A percentile compares a stretch with the other conserved stretches of the same genome.
Evolutionary conservation across 2,888 invertebrate species (phyloP).

Genomic region (Phortica okadai): DNA sequence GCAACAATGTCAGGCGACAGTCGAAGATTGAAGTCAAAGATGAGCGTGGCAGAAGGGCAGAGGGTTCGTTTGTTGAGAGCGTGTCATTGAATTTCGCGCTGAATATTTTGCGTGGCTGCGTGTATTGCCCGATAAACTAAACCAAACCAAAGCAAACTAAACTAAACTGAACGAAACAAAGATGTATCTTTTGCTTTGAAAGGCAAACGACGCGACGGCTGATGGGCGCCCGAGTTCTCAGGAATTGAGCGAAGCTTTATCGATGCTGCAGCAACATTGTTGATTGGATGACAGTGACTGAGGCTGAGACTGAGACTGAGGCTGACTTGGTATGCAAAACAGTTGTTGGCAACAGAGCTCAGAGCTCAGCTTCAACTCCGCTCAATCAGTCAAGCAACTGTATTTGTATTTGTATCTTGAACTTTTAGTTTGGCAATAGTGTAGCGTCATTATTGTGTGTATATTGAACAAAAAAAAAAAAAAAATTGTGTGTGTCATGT

Average conservation of each 20-base stretch:
- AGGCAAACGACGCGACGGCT: not conserved
- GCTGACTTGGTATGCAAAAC: conserved; percentile 17
- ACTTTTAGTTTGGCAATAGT: not conserved
- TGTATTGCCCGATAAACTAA: not conserved
- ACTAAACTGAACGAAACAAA: conserved; percentile 15
- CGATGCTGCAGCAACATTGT: conserved; percentile 55
- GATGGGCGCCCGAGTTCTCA: conserved; percentile 44
- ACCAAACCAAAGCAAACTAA: not conserved
- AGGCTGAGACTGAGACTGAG: too few relatives aligned
- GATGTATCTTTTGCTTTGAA: conserved; percentile 26
- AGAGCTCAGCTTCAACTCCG: conserved; percentile 35
- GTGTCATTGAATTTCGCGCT: conserved; percentile 5
- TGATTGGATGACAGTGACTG: conserved; percentile 40
- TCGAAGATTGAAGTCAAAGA: conserved; percentile 33
- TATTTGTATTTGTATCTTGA: not conserved
- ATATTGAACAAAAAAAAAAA: conserved; percentile 1
- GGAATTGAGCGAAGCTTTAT: conserved; percentile 49
- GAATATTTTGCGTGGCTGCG: conserved; percentile 39
- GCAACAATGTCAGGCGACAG: not conserved
- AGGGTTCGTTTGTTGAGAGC: conserved; percentile 14
- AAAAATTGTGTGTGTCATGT: conserved; percentile 17
- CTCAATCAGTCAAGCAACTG: conserved; percentile 21
- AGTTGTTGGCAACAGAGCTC: not conserved
- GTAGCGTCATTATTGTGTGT: conserved; percentile 25
- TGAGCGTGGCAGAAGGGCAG: conserved; percentile 44